Evolutionary conservation across 2,888 invertebrate species (phyloP), one percentile per base, ranked within the genome.

Genomic region (Agrotis clavis): DNA sequence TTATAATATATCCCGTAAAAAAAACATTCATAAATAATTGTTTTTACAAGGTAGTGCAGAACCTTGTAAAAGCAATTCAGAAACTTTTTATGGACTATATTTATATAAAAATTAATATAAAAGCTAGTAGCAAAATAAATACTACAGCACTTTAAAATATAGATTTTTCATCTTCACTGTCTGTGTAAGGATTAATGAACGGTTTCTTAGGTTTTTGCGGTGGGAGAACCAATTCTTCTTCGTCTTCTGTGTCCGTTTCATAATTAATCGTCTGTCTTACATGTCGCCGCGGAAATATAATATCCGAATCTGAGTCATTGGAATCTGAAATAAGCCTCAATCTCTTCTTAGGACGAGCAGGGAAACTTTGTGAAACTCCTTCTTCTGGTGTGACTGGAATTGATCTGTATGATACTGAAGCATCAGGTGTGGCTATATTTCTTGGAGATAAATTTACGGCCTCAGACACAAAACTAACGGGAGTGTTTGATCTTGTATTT

Each of bases 341-440:
- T 56, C 65, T 1, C 25, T 69, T 69, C 0, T 56, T 0, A 56
- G 69, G 69, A 69, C 62, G 69, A 56, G 30, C 0, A 48, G 69
- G 69, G 56, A 63, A 1, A 63, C 48, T 69, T 56, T 69, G 63
- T 0, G 11, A 69, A 18, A 56, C 53, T 56, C 2, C 63, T 61
- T 62, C 61, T 69, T 63, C 69, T 63, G 69, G 62, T 63, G 69
- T 69, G 41, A 63, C 48, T 56, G 21, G 35, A 69, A 56, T 69
- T 63, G 70, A 70, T 3, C 70, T 70, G 19, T 57, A 70, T 14
- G 70, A 59, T 16, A 64, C 59, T 64, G 69, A 57, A 70, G 70
- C 59, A 59, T 70, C 45, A 45, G 56, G 50, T 51, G 64, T 64
- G 45, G 56, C 57, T 70, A 51, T 50, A 70, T 59, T 64, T 70